These are phyloP conservation scores for Campylomormyrus numenius DNA, from an alignment of 2,113 vertebrate genomes.

Conservation along the genomic window DNA sequence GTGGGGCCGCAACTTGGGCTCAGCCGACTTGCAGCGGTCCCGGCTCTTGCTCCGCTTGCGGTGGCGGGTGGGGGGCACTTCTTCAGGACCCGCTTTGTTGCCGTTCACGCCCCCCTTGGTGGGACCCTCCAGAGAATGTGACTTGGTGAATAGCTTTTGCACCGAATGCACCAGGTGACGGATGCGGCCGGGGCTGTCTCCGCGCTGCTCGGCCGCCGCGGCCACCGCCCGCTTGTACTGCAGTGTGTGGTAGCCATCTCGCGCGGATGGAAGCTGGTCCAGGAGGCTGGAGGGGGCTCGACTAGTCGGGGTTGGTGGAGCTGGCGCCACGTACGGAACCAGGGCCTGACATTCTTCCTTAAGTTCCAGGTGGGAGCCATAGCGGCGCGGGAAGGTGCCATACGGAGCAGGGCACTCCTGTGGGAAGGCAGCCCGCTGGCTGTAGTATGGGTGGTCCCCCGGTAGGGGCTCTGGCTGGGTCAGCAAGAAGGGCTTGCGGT, in stretches of 20 bases:
- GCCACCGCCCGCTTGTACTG: conserved; percentile 81
- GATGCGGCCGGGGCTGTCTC: conserved; percentile 93
- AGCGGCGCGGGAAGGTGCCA: conserved; percentile 91
- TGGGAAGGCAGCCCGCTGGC: conserved; percentile 80
- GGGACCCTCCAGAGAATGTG: conserved; percentile 91
- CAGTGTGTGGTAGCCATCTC: conserved; percentile 94
- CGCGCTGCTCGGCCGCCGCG: conserved; percentile 72
- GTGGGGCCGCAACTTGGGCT: conserved; percentile 81
- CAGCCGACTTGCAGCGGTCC: conserved; percentile 78
- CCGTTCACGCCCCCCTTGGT: conserved; percentile 81
- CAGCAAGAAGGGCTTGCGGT: conserved; percentile 89
- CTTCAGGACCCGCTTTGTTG: conserved; percentile 81
- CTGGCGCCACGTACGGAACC: conserved; percentile 62
- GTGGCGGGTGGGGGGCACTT: conserved; percentile 64
- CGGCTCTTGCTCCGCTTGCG: conserved; percentile 95
- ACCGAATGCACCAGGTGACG: conserved; percentile 97
- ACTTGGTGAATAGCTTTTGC: conserved; percentile 98
- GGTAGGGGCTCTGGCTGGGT: conserved; percentile 81
- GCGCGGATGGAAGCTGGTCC: conserved; percentile 79
- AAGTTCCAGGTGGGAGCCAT: conserved; percentile 83
- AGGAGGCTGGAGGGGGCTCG: conserved; percentile 80
- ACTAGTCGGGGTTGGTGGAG: conserved; percentile 41
- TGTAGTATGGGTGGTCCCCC: conserved; percentile 84
- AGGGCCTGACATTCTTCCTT: conserved; percentile 82
- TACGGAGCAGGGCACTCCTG: conserved; percentile 84